Evolutionary conservation across 2,113 vertebrate species (phyloP).

Genomic region (Montifringilla adamsi): DNA sequence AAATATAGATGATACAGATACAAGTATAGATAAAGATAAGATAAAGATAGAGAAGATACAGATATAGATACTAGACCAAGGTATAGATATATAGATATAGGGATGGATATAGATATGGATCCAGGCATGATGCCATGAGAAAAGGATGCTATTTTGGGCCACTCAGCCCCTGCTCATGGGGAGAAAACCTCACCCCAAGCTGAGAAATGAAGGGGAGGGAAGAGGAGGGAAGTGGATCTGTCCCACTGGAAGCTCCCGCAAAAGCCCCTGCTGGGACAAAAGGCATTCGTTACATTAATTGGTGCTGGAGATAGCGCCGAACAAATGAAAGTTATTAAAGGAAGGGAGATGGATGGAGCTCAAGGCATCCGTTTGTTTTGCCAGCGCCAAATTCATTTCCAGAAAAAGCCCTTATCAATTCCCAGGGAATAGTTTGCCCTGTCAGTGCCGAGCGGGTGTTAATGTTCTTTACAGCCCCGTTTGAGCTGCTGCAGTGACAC

Average conservation of each 20-base stretch:
- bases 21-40: neutral
- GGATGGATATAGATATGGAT: neutral
- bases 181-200: neutral
- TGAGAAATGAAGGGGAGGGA: neutral
- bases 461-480: conserved; percentile 67
- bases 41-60: neutral
- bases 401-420: conserved; percentile 71
- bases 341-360: conserved; percentile 57
- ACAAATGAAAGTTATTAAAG: conserved; percentile 73
- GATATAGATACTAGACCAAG: neutral
- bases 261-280: conserved; percentile 11
- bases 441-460: conserved; percentile 40
- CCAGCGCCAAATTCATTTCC: conserved; percentile 62
- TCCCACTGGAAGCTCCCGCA: neutral
- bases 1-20: neutral
- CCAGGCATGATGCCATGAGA: neutral
- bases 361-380: conserved; percentile 60
- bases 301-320: conserved; percentile 12
- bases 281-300: conserved; percentile 62
- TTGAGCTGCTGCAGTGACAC: conserved; percentile 52
- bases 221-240: neutral
- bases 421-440: conserved; percentile 59
- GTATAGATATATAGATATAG: neutral
- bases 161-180: neutral
- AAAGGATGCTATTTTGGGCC: neutral